These are phyloP conservation scores for Tetranychus urticae DNA, from an alignment of 1,140 invertebrate genomes.

Conservation along the genomic window DNA sequence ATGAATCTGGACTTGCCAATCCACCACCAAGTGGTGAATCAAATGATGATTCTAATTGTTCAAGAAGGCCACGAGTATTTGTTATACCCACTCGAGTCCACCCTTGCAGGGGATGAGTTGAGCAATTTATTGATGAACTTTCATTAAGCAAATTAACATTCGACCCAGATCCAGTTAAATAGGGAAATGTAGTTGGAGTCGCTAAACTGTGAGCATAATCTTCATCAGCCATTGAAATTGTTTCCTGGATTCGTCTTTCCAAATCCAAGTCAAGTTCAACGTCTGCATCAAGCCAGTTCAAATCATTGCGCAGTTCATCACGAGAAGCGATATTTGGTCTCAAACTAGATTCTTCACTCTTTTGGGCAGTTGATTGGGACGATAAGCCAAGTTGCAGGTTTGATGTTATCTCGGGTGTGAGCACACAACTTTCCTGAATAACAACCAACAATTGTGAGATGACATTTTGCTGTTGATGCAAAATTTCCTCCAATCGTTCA, in stretches of 20 bases:
- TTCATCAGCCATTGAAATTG: no score
- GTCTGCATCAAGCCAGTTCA: background rate
- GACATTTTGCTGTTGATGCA: conserved; percentile 72
- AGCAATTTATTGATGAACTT: background rate
- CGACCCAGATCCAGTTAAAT: no score
- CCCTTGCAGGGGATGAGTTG: background rate
- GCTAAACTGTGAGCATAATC: no score
- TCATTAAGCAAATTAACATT: no score
- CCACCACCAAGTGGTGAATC: no score
- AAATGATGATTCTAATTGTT: no score
- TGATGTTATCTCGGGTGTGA: background rate
- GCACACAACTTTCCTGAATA: background rate
- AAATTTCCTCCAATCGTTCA: conserved; percentile 63
- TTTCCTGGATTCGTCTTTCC: background rate
- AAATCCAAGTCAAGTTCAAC: background rate
- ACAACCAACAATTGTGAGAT: conserved; percentile 50
- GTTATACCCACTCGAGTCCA: background rate
- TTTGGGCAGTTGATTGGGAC: background rate
- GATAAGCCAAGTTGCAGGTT: background rate
- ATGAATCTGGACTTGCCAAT: no score
- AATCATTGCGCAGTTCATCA: background rate
- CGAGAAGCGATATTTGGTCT: background rate
- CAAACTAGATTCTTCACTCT: background rate
- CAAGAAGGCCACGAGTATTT: background rate
- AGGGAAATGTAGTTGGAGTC: no score